A percentile compares a stretch with the other conserved stretches of the same genome.
Conservation (phyloP, 2,113 vertebrate species). For the Glaucomys volans region DNA sequence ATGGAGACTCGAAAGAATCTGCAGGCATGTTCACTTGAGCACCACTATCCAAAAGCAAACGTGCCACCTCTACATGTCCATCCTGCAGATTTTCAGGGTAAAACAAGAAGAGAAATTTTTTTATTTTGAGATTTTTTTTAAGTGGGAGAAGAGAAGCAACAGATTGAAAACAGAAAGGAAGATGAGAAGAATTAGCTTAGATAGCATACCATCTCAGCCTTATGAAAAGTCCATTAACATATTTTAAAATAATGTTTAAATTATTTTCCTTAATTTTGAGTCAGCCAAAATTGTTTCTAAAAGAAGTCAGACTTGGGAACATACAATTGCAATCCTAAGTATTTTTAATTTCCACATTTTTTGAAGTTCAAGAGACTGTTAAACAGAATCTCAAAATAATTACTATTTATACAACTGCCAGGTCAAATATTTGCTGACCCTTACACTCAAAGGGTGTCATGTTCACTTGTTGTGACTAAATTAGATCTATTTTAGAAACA, state of each 20-base stretch:
- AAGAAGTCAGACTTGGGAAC: not conserved
- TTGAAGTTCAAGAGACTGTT: slow-evolving; percentile 52
- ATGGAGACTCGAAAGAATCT: slow-evolving; percentile 98
- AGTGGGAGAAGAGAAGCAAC: slow-evolving; percentile 18
- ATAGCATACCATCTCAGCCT: not conserved
- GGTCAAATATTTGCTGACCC: not conserved
- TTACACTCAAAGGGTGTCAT: slow-evolving; percentile 35
- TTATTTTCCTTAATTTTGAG: slow-evolving; percentile 61
- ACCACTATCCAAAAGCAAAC: slow-evolving; percentile 98
- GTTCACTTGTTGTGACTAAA: slow-evolving; percentile 20
- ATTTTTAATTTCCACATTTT: slow-evolving; percentile 50
- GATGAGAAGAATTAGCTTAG: slow-evolving; percentile 12
- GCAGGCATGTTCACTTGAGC: slow-evolving; percentile 99
- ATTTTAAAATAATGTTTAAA: slow-evolving; percentile 58
- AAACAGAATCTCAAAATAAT: slow-evolving; percentile 60
- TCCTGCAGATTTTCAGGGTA: slow-evolving; percentile 88
- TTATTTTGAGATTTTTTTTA: not conserved
- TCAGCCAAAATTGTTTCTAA: not conserved
- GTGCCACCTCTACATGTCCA: slow-evolving; percentile 98
- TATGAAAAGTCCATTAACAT: slow-evolving; percentile 27
- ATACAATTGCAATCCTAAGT: slow-evolving; percentile 49
- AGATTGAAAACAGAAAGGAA: slow-evolving; percentile 30
- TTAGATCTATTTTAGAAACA: slow-evolving; percentile 61
- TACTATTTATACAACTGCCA: slow-evolving; percentile 45
- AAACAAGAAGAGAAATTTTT: not conserved